A percentile compares a stretch with the other conserved stretches of the same genome.
phyloP scores from a whole-genome alignment of 2,888 invertebrate genomes.

The Leptinotarsa juncta region DNA sequence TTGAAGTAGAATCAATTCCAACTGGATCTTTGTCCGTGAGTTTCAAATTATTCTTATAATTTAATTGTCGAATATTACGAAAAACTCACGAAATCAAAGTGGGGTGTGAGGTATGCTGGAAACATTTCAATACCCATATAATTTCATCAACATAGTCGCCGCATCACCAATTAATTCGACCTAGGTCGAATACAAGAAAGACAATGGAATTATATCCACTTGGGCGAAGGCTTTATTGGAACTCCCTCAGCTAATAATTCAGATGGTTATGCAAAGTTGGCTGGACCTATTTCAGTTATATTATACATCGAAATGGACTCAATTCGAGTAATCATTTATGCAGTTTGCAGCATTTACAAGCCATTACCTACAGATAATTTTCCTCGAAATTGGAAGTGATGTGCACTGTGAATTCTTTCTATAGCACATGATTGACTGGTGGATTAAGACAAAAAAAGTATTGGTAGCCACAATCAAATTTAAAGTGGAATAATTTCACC shows the following conservation, averaged over 20 bases:
- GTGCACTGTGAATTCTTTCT: no score
- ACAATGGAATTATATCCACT: constrained; percentile 37
- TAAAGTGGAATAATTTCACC: no score
- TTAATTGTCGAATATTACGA: no score
- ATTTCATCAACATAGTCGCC: constrained; percentile 21
- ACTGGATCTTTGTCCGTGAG: no score
- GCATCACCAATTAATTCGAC: constrained; percentile 35
- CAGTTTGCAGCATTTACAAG: neutral
- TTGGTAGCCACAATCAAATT: neutral
- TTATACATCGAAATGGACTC: constrained; percentile 19
- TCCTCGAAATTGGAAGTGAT: neutral
- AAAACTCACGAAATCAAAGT: no score
- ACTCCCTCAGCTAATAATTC: constrained; percentile 36
- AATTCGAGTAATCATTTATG: neutral
- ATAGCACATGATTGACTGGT: no score
- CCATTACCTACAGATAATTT: neutral
- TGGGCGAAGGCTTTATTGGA: constrained; percentile 32
- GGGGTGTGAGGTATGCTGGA: neutral
- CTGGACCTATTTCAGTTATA: constrained; percentile 21
- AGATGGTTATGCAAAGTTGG: constrained; percentile 36
- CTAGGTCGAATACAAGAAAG: constrained; percentile 26
- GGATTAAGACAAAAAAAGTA: neutral
- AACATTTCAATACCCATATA: constrained; percentile 31
- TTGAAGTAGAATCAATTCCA: no score
- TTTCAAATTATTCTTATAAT: no score